Base-by-base conservation (phyloP, 1,140 invertebrate genomes). In the Anoplolepis gracilipes region DNA sequence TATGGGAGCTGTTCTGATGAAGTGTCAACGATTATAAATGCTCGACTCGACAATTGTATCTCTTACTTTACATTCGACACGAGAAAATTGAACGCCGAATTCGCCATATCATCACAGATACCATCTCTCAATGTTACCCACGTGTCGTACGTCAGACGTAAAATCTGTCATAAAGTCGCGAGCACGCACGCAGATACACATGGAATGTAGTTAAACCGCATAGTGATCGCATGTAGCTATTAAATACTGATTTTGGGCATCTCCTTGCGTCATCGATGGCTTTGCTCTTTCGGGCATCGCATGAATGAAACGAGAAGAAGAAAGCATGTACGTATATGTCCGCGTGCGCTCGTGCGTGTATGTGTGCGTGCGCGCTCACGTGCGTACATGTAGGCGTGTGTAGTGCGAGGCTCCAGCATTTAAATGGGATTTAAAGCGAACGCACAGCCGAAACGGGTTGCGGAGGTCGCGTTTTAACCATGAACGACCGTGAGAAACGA, bases 401-500 rank as follows among this genome's bases (percentile, higher is more conserved):
- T 39, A 53, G 61, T 42, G 78, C 79, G 65, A 87, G 55, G 61
- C 59, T 55, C 62, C 85, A 89, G 88, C 85, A 87, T 90, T 91
- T 92, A 92, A 92, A 92, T 88, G 81, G 87, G 86, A 85, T 87
- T 91, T 92, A 92, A 89, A 90, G 64, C 64, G 90, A 87, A 81
- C 84, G 76, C 82, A 30, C 11, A 85, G 87, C 70, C 89, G 64
- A 90, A 90, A 91, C 86, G 89, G 70, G 90, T 92, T 90, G 91
- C 85, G 87, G 87, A 91, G 91, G 89, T 91, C 90, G 89, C 91
- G 87, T 86, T 90, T 87, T 87, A 90, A 89, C 64, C 64, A 36
- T 86, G 79, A 78, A 89, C 88, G 85, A 86, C 49, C 90, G 91
- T 91, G 91, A 92, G 91, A 92, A 91, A 36, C 65, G 36, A 70